phyloP scores from a whole-genome alignment of 2,797 vertebrate species.

The Crocodylus rhombifer region DNA sequence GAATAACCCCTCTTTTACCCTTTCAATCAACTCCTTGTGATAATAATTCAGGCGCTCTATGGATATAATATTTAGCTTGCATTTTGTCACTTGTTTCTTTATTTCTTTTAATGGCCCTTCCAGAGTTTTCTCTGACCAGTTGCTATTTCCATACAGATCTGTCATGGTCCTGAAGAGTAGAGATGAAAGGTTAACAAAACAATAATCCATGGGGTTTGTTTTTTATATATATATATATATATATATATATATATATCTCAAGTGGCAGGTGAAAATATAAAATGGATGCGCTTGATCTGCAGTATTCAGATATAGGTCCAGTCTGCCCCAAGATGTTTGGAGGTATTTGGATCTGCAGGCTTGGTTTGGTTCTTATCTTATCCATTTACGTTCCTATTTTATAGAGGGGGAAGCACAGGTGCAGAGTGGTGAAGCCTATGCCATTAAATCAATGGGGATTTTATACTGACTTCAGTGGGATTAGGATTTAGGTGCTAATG shows the following conservation, averaged over 20 bases:
- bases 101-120: slow-evolving; percentile 68
- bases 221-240: background rate
- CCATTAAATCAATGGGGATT: background rate
- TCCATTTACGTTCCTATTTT: background rate
- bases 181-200: background rate
- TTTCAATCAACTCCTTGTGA: slow-evolving; percentile 77
- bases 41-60: slow-evolving; percentile 80
- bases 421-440: background rate
- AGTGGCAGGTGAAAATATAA: background rate
- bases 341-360: background rate
- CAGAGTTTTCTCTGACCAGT: slow-evolving; percentile 87
- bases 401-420: background rate
- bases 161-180: slow-evolving; percentile 83
- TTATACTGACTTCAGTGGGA: background rate
- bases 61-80: slow-evolving; percentile 76
- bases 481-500: background rate
- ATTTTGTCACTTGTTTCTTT: slow-evolving; percentile 83
- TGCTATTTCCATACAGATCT: slow-evolving; percentile 82
- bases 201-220: background rate
- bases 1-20: slow-evolving; percentile 78
- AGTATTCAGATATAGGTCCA: background rate
- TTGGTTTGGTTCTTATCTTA: background rate
- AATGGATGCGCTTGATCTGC: background rate
- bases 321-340: background rate
- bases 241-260: too few relatives aligned